Evolutionary conservation across 2,888 invertebrate genomes (phyloP), one percentile per base, ranked within the genome.

Genomic region (Limenitis arthemis): DNA sequence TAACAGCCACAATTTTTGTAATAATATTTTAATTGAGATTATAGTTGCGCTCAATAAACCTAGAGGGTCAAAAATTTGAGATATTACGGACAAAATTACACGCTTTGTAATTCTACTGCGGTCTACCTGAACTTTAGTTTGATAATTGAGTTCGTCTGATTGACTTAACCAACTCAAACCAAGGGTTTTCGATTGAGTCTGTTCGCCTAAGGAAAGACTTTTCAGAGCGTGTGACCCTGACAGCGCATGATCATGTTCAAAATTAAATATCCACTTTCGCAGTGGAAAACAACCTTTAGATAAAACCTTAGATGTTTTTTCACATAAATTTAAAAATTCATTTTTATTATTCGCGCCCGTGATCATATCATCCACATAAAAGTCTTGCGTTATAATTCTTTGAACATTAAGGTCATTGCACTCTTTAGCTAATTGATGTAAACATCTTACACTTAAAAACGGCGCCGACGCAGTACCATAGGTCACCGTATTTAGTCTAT

Each of bases 381-480:
- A 64, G 47, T 57, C 68, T 5, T 58, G 52, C 54, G 38, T 55
- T 20, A 20, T 20, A 20, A 20, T 20, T 20, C 20, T 20, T 20
- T 20, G 20, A 20, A 20, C 20, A 4, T 20, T 4, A 20, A 20
- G 20, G 20, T 20, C 20, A 20, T 20, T 20, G 20, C 20, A 20
- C 20, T 20, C 20, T 4, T 20, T 20, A 3, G 20, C 69, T 4
- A 72, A 39, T 53, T 68, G 67, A 36, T 58, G 55, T 5, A 70
- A 8, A 36, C 67, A 68, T 6, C 68, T 52, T 11, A 61, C 61
- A 37, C 64, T 65, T 5, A 69, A 51, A 47, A 56, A 71, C 0
- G 70, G 68, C 36, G 70, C 69, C 1, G 68, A 64, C 1, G 67
- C 58, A 5, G 63, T 65, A 4, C 58, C 55, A 43, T 67, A 69